phyloP scores from a whole-genome alignment of 2,113 vertebrate genomes.

The Holacanthus passer region DNA sequence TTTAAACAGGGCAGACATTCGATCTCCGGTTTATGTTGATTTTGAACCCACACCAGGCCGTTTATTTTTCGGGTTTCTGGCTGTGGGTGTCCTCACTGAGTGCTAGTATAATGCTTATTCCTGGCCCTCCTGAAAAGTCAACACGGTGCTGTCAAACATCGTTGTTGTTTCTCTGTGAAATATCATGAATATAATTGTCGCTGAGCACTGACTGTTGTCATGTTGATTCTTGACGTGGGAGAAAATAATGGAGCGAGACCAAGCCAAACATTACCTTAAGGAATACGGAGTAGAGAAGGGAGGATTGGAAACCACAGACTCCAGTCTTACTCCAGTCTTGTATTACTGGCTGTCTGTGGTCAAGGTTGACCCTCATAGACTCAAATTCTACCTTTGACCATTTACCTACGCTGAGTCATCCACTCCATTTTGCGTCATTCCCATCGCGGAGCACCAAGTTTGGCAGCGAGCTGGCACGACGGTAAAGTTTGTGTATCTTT shows the following conservation, averaged over 20 bases:
- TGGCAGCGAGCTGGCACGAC: background rate
- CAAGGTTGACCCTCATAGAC: constrained; percentile 31
- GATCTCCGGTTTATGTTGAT: constrained; percentile 60
- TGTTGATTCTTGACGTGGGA: constrained; percentile 34
- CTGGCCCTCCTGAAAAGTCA: constrained; percentile 62
- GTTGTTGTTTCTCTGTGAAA: constrained; percentile 50
- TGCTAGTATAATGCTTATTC: constrained; percentile 57
- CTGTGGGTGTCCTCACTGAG: constrained; percentile 49
- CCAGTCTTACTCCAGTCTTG: constrained; percentile 10
- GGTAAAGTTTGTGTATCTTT: constrained; percentile 24
- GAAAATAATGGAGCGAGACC: constrained; percentile 42
- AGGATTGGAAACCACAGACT: constrained; percentile 51
- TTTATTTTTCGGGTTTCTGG: constrained; percentile 44
- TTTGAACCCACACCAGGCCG: constrained; percentile 42
- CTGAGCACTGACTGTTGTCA: constrained; percentile 55
- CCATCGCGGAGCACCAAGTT: constrained; percentile 31
- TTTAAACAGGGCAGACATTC: constrained; percentile 56
- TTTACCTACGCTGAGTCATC: constrained; percentile 37
- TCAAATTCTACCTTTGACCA: constrained; percentile 30
- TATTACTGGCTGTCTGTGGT: constrained; percentile 43
- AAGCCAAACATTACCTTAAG: constrained; percentile 60
- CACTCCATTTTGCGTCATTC: background rate
- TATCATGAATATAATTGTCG: constrained; percentile 51
- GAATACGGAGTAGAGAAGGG: constrained; percentile 18
- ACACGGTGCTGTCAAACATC: constrained; percentile 61